Evolutionary conservation across 2,113 vertebrate species (phyloP).

Genomic region (Clarias batrachus): DNA sequence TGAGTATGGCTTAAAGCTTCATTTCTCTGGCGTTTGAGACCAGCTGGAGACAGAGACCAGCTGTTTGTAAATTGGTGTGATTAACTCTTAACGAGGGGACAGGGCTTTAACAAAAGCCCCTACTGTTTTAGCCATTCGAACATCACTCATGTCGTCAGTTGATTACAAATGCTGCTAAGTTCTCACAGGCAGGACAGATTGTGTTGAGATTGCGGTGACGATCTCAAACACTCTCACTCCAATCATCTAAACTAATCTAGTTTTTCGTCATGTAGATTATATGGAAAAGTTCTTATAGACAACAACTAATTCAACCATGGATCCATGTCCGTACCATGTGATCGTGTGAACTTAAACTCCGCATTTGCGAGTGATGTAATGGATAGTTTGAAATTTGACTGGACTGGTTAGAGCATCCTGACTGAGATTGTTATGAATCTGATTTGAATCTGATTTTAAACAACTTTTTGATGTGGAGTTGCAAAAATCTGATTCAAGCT

Average conservation of each 20-base stretch:
- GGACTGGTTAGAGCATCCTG: too few species aligned
- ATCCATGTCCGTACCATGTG: too few species aligned
- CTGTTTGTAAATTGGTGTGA: constrained; percentile 79
- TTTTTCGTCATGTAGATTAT: neutral
- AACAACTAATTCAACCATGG: neutral
- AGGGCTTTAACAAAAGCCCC: constrained; percentile 36
- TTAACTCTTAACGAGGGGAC: constrained; percentile 71
- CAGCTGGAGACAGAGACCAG: constrained; percentile 61
- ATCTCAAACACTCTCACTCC: neutral
- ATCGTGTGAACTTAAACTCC: too few species aligned
- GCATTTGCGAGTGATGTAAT: too few species aligned
- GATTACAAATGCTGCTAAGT: constrained; percentile 18
- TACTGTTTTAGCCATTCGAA: constrained; percentile 36
- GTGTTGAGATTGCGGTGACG: constrained; percentile 7
- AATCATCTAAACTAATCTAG: neutral
- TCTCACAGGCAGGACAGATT: constrained; percentile 36
- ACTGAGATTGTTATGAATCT: too few species aligned
- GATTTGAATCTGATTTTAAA: too few species aligned
- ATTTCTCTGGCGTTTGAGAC: constrained; percentile 25
- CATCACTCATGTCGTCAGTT: constrained; percentile 37
- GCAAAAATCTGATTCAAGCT: too few species aligned
- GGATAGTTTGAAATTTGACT: too few species aligned
- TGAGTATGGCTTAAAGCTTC: neutral
- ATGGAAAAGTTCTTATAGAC: neutral
- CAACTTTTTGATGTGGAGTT: too few species aligned